phyloP scores from a whole-genome alignment of 2,888 invertebrate genomes.

The Drosophila melanocephala region DNA sequence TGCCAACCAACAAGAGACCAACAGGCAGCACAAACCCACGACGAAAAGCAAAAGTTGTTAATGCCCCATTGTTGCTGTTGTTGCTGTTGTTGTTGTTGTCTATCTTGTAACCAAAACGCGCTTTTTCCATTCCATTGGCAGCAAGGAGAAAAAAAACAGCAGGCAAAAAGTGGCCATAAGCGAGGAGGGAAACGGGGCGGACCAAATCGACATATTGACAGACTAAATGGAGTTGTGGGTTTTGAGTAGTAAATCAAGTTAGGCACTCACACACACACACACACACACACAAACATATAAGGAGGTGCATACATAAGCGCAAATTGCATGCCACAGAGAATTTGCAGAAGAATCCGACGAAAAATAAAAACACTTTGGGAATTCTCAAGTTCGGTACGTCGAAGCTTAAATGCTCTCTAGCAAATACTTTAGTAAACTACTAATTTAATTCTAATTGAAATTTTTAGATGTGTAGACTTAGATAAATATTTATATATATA shows the following conservation, averaged over 20 bases:
- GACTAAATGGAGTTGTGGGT: slow-evolving; percentile 81
- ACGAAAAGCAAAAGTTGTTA: slow-evolving; percentile 73
- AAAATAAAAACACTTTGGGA: slow-evolving; percentile 9
- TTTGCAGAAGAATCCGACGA: slow-evolving; percentile 45
- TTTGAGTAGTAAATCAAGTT: slow-evolving; percentile 82
- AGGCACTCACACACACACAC: slow-evolving; percentile 59
- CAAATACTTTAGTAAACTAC: neutral
- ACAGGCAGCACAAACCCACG: slow-evolving; percentile 36
- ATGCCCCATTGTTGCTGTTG: slow-evolving; percentile 32
- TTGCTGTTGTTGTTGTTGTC: slow-evolving; percentile 45
- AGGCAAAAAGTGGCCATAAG: slow-evolving; percentile 27
- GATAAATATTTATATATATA: neutral
- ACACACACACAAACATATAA: slow-evolving; percentile 37
- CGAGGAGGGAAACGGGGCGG: slow-evolving; percentile 52
- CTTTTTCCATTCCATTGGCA: slow-evolving; percentile 72
- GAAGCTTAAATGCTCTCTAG: slow-evolving; percentile 22
- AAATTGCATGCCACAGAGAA: slow-evolving; percentile 72
- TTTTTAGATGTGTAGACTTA: neutral
- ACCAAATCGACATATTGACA: slow-evolving; percentile 81
- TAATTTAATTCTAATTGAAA: accelerated
- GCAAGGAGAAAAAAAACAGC: slow-evolving; percentile 18
- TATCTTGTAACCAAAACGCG: slow-evolving; percentile 75
- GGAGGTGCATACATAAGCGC: slow-evolving; percentile 64
- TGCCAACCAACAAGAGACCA: slow-evolving; percentile 21
- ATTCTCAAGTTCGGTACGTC: neutral